phyloP scores from a whole-genome alignment of 2,113 vertebrate species.

The Hylia prasina region DNA sequence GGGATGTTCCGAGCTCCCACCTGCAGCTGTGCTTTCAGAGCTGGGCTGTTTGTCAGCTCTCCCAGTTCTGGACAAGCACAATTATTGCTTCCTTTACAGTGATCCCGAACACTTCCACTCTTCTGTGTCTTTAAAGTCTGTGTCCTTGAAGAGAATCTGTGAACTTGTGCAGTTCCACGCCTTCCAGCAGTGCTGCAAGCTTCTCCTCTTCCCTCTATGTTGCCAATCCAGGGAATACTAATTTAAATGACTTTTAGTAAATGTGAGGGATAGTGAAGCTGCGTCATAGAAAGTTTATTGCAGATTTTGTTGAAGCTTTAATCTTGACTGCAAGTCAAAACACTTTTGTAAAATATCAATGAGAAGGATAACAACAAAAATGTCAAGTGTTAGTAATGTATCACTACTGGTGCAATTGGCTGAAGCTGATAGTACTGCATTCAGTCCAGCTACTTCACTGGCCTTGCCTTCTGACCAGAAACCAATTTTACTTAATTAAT shows the following conservation, averaged over 20 bases:
- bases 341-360: not conserved
- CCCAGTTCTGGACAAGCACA: not conserved
- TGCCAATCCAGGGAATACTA: not conserved
- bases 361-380: not conserved
- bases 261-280: not conserved
- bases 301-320: constrained; percentile 37
- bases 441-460: constrained; percentile 36
- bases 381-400: not conserved
- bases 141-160: not conserved
- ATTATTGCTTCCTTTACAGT: not conserved
- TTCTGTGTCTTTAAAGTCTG: not conserved
- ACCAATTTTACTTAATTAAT: constrained; percentile 73
- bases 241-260: not conserved
- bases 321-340: not conserved
- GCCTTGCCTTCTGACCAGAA: constrained; percentile 71
- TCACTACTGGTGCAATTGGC: constrained; percentile 31
- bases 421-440: constrained; percentile 44
- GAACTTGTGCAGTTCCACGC: not conserved
- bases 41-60: not conserved
- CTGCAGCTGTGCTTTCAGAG: not conserved
- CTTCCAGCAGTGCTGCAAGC: not conserved
- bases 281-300: not conserved
- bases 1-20: not conserved
- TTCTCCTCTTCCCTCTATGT: not conserved
- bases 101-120: not conserved